These are phyloP conservation scores for Propithecus perrieri DNA, from an alignment of 2,797 vertebrate genomes.

Conservation along the genomic window DNA sequence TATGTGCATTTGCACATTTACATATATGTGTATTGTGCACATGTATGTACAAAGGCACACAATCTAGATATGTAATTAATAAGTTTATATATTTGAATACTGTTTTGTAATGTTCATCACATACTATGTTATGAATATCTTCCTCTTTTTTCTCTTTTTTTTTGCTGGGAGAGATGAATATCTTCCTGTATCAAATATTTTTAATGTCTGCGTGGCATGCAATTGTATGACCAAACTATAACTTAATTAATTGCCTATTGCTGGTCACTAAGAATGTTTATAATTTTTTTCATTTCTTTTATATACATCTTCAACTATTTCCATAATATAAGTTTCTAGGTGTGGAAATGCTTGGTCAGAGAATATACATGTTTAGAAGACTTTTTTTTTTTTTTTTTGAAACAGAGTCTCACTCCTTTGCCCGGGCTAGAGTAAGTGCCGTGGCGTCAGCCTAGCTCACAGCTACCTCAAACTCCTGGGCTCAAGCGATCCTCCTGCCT, in stretches of 20 bases:
- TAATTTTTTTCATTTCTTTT: conserved; percentile 53
- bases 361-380: conserved; percentile 57
- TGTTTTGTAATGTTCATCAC: background rate
- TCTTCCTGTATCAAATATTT: background rate
- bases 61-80: background rate
- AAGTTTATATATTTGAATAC: conserved; percentile 7
- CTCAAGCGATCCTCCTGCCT: no score
- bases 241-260: background rate
- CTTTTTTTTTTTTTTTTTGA: background rate
- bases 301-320: background rate
- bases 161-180: background rate
- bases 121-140: background rate
- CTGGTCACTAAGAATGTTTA: conserved; percentile 5
- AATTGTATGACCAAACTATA: background rate
- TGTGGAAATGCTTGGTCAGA: background rate
- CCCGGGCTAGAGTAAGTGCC: no score
- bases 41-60: background rate
- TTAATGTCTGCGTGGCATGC: background rate
- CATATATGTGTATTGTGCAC: background rate
- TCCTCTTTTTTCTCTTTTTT: background rate
- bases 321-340: conserved; percentile 2
- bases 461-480: no score
- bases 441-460: no score
- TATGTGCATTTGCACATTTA: background rate
- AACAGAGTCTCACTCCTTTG: no score